Percentiles rank a stretch among this genome's conserved stretches.
Conservation (phyloP, 2,888 invertebrate genomes). For the Agrochola lychnidis region DNA sequence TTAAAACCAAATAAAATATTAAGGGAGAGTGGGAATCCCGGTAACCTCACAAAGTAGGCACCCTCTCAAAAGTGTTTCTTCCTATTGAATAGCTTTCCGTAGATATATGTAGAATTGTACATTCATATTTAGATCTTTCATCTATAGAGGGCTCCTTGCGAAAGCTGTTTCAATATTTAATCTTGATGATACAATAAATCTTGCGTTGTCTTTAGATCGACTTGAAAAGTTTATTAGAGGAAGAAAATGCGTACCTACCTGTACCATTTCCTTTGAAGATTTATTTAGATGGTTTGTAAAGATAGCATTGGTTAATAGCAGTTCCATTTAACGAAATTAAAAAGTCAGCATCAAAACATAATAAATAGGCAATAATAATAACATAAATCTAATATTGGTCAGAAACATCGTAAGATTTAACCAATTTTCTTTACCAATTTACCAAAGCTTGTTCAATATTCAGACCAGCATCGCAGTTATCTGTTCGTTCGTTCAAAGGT, state of each 20-base stretch:
- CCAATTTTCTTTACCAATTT: slow-evolving; percentile 6
- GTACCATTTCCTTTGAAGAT: not conserved
- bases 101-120: slow-evolving; percentile 45
- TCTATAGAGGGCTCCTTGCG: slow-evolving; percentile 54
- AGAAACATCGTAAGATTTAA: not conserved
- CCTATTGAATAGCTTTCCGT: slow-evolving; percentile 71
- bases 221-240: slow-evolving; percentile 29
- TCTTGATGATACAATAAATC: slow-evolving; percentile 60
- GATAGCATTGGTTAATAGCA: not conserved
- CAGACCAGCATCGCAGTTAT: slow-evolving; percentile 18
- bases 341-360: not conserved
- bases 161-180: slow-evolving; percentile 62
- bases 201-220: slow-evolving; percentile 32
- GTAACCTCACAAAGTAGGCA: slow-evolving; percentile 75
- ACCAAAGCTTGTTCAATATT: slow-evolving; percentile 31
- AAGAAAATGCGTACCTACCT: not conserved
- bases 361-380: not conserved
- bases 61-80: slow-evolving; percentile 70
- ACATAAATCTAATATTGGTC: not conserved
- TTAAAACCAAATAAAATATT: slow-evolving; percentile 83
- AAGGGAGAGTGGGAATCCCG: slow-evolving; percentile 75
- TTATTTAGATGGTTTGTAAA: not conserved
- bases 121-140: slow-evolving; percentile 58
- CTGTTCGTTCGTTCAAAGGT: slow-evolving; percentile 29
- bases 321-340: too few relatives aligned